Evolutionary conservation across 2,113 vertebrate species (phyloP), one percentile per base, ranked within the genome.

Genomic region (Psettodes erumei): DNA sequence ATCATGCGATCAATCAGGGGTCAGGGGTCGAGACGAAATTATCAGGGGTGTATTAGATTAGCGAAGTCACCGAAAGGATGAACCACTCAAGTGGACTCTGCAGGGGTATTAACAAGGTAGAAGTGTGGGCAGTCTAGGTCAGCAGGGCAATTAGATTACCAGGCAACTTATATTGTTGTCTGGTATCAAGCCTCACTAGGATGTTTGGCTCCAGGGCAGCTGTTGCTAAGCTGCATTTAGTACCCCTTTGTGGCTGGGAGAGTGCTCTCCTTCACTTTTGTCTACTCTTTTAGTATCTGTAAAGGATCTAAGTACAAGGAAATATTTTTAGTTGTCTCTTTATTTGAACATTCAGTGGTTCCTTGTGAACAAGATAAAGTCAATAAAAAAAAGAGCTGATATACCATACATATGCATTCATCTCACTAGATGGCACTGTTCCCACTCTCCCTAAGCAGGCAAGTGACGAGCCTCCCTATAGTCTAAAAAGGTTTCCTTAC

Each of bases 381-480:
- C 25, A 54, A 18, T 28, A 51, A 42, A n/a, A 51, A 63, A 25
- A 8, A 25, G 19, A 23, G 21, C 32, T 50, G 13, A 35, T 15
- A 67, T 15, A 43, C 35, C 30, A 75, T 28, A 16, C 37, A 72
- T 66, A 58, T 62, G 25, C 27, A 72, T 47, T 6, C 15, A 25
- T 66, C 48, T 86, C 93, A 92, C 93, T 91, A 94, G 93, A 93
- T 94, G 93, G 91, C 93, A 91, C 80, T 93, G 85, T 92, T 90
- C 74, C 67, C 86, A 86, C 89, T 93, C 90, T 65, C n/a, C 78
- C 48, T 21, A 43, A 76, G 18, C 53, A 23, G 33, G 21, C 35
- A 62, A 81, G 51, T 64, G 62, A 63, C 45, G 32, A 71, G 58
- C 23, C 73, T 69, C 58, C 28, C 60, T 33, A 8, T 5, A 53